These are phyloP conservation scores for Orthosia incerta DNA, from an alignment of 2,888 invertebrate species.

Conservation along the genomic window DNA sequence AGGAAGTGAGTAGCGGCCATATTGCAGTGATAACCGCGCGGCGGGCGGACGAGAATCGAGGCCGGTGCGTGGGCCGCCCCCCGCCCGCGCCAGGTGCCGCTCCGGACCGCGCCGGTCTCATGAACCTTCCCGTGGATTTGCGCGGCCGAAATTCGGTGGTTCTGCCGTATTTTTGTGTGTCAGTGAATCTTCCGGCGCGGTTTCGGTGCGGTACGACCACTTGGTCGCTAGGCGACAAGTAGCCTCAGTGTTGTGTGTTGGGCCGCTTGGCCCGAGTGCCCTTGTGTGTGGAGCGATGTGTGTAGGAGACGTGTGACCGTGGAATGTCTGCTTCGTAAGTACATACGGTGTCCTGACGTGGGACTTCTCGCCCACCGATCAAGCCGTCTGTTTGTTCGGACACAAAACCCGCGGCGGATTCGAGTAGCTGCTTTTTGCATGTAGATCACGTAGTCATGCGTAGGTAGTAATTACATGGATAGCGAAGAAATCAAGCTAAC, in stretches of 20 bases:
- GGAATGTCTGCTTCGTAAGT: slow-evolving; percentile 89
- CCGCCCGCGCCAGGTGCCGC: slow-evolving; percentile 91
- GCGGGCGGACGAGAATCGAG: slow-evolving; percentile 91
- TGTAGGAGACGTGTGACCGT: slow-evolving; percentile 88
- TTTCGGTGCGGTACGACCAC: slow-evolving; percentile 82
- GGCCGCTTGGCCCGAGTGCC: slow-evolving; percentile 87
- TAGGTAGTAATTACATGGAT: slow-evolving; percentile 78
- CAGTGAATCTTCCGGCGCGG: slow-evolving; percentile 88
- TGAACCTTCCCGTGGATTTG: slow-evolving; percentile 91
- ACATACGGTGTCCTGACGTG: slow-evolving; percentile 80
- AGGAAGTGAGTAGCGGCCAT: slow-evolving; percentile 91
- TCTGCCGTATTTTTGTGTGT: slow-evolving; percentile 87
- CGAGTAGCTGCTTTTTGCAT: slow-evolving; percentile 72
- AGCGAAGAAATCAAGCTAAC: slow-evolving; percentile 79
- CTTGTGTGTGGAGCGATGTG: slow-evolving; percentile 86
- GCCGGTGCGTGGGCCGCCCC: slow-evolving; percentile 91
- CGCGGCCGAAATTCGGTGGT: slow-evolving; percentile 90
- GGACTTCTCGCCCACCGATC: slow-evolving; percentile 73
- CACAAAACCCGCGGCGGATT: slow-evolving; percentile 63
- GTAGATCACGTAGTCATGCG: slow-evolving; percentile 72
- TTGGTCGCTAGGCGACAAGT: slow-evolving; percentile 73
- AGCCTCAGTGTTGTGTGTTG: slow-evolving; percentile 87
- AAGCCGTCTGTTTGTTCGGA: slow-evolving; percentile 62
- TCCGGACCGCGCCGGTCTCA: slow-evolving; percentile 92
- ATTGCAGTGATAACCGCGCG: slow-evolving; percentile 91